These are phyloP conservation scores for Heteromormyrus szaboi DNA, from an alignment of 2,797 vertebrate genomes.

Conservation along the genomic window DNA sequence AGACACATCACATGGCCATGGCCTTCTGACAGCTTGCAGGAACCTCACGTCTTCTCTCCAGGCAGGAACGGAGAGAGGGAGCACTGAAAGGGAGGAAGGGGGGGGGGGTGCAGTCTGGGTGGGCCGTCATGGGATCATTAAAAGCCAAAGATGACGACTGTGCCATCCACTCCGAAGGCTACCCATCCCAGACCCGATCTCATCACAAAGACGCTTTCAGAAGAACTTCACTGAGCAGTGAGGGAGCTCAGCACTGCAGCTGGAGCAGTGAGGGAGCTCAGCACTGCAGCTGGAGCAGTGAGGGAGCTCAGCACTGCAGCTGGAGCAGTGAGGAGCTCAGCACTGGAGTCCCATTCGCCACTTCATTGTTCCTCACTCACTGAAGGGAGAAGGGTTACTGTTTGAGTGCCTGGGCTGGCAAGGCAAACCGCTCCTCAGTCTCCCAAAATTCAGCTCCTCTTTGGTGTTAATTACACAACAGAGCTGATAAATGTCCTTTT, in stretches of 20 bases:
- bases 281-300: constrained; percentile 28
- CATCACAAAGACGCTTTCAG: constrained; percentile 61
- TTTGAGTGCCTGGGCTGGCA: neutral
- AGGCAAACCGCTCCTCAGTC: neutral
- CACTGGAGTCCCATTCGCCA: neutral
- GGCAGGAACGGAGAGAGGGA: neutral
- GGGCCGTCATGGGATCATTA: constrained; percentile 25
- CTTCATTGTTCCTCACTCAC: constrained; percentile 13
- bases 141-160: constrained; percentile 8
- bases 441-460: neutral
- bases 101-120: neutral
- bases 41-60: neutral
- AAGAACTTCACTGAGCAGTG: constrained; percentile 55
- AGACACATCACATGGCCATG: neutral
- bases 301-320: constrained; percentile 10
- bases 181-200: constrained; percentile 43
- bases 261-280: constrained; percentile 7
- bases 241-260: constrained; percentile 10
- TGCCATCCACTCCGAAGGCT: constrained; percentile 11
- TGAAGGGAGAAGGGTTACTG: neutral
- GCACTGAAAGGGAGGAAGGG: neutral
- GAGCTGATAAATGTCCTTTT: neutral
- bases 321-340: constrained; percentile 7
- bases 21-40: neutral
- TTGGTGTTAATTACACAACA: neutral